phyloP scores from a whole-genome alignment of 1,140 invertebrate species.

The Wasmannia auropunctata region DNA sequence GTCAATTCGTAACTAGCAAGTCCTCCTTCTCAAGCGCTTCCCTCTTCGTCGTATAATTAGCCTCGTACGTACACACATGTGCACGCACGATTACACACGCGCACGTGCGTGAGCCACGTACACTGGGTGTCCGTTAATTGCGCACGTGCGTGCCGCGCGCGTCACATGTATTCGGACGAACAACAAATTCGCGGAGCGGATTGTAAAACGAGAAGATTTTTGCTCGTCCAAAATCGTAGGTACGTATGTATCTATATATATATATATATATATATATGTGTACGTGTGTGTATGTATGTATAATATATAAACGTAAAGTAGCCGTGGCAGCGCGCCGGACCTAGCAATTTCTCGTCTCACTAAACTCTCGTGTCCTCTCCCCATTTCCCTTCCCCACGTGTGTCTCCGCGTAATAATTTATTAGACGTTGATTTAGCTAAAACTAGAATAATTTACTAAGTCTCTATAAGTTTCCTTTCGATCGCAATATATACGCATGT shows the following conservation, averaged over 20 bases:
- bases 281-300: constrained; percentile 55
- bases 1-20: constrained; percentile 68
- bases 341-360: constrained; percentile 61
- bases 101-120: constrained; percentile 37
- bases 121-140: constrained; percentile 40
- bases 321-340: constrained; percentile 22
- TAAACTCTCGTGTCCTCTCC: too few relatives aligned
- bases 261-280: constrained; percentile 57
- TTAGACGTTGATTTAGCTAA: constrained; percentile 78
- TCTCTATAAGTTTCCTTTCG: constrained; percentile 74
- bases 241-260: constrained; percentile 66
- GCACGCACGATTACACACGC: constrained; percentile 41
- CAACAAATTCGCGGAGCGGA: constrained; percentile 64
- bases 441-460: constrained; percentile 82
- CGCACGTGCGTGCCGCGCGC: constrained; percentile 27
- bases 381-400: constrained; percentile 37
- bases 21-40: constrained; percentile 54
- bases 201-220: constrained; percentile 64
- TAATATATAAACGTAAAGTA: constrained; percentile 60
- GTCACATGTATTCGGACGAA: constrained; percentile 56
- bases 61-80: constrained; percentile 28
- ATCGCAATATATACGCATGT: constrained; percentile 65
- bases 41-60: constrained; percentile 48
- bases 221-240: constrained; percentile 67
- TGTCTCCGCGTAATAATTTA: constrained; percentile 72